These are phyloP conservation scores for Thereva unica DNA, from an alignment of 2,888 invertebrate species.

Conservation along the genomic window DNA sequence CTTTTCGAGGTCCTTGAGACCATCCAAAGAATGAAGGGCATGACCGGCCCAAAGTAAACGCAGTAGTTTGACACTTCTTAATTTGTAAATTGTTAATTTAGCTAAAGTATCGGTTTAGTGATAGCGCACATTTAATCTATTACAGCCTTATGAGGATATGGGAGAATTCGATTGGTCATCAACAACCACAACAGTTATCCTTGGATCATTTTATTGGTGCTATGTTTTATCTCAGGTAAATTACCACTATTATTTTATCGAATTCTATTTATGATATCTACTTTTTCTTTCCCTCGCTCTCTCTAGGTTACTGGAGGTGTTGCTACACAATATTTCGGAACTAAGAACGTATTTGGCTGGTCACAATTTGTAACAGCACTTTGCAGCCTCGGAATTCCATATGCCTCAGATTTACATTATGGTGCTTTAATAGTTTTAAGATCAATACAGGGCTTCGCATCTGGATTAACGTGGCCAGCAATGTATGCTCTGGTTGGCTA, in stretches of 20 bases:
- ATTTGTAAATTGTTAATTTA: no score
- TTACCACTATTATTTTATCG: background rate
- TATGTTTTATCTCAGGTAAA: slow-evolving; percentile 69
- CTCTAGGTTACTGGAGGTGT: slow-evolving; percentile 66
- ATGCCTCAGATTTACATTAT: slow-evolving; percentile 66
- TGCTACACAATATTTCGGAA: slow-evolving; percentile 71
- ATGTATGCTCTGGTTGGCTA: slow-evolving; percentile 75
- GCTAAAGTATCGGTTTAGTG: no score
- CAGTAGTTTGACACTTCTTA: no score
- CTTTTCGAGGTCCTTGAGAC: no score
- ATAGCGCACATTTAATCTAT: background rate
- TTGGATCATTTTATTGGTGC: slow-evolving; percentile 74
- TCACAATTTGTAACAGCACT: slow-evolving; percentile 71
- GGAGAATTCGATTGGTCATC: slow-evolving; percentile 67
- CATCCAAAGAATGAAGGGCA: no score
- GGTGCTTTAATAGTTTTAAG: slow-evolving; percentile 65
- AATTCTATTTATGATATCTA: background rate
- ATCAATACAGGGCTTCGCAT: slow-evolving; percentile 71
- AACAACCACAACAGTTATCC: slow-evolving; percentile 66
- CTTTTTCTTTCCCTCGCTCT: slow-evolving; percentile 6
- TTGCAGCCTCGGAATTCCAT: slow-evolving; percentile 69
- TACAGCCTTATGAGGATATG: slow-evolving; percentile 18
- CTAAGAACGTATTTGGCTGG: slow-evolving; percentile 71
- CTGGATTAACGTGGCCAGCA: slow-evolving; percentile 75
- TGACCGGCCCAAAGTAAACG: no score